Evolutionary conservation across 2,113 vertebrate species (phyloP).

Genomic region (Lichenostomus cassidix): DNA sequence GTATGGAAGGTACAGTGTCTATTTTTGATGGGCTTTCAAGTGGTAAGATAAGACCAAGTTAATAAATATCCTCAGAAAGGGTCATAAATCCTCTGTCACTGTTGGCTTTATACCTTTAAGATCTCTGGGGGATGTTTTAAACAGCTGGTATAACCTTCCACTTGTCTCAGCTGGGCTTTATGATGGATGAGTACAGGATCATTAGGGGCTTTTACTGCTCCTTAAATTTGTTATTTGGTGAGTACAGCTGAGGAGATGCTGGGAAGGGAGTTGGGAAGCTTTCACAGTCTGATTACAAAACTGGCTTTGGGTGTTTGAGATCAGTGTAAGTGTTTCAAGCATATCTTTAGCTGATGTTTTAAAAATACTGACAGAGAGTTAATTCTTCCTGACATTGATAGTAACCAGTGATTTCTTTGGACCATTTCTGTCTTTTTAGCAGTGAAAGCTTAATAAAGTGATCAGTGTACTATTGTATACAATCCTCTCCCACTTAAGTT

Average conservation of each 20-base stretch:
- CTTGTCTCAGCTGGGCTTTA: neutral
- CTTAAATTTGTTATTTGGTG: neutral
- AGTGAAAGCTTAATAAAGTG: neutral
- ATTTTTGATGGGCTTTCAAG: neutral
- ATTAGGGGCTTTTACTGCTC: neutral
- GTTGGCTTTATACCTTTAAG: neutral
- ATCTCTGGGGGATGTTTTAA: slow-evolving; percentile 4
- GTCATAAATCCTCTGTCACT: slow-evolving; percentile 43
- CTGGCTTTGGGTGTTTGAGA: neutral
- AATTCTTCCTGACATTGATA: neutral
- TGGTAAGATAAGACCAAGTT: slow-evolving; percentile 13
- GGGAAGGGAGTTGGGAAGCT: neutral
- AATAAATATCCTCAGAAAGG: slow-evolving; percentile 42
- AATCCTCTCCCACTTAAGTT: neutral
- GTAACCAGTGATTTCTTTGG: neutral
- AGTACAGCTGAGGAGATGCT: neutral
- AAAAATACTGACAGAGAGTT: neutral
- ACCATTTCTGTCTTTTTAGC: neutral
- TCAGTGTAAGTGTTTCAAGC: neutral
- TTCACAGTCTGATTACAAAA: neutral
- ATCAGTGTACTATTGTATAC: neutral
- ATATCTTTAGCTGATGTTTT: neutral
- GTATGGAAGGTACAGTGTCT: slow-evolving; percentile 84
- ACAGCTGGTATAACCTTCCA: neutral
- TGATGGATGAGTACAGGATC: slow-evolving; percentile 3